phyloP scores from a whole-genome alignment of 2,113 vertebrate species.

The Corythaeola cristata region DNA sequence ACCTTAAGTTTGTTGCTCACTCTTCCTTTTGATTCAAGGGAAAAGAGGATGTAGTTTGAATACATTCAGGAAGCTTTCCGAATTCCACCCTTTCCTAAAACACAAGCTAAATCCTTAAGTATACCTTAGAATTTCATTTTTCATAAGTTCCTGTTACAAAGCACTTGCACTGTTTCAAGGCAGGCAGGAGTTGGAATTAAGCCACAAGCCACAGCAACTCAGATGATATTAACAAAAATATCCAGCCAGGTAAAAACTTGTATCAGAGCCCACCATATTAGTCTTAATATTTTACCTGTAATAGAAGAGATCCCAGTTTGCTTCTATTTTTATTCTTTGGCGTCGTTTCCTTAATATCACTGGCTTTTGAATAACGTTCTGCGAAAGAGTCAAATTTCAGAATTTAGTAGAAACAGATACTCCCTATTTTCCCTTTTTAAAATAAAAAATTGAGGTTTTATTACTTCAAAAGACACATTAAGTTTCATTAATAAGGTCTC shows the following conservation, averaged over 20 bases:
- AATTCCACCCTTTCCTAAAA: background rate
- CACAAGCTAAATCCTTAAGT: background rate
- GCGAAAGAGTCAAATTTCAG: slow-evolving; percentile 38
- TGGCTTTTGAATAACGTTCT: slow-evolving; percentile 96
- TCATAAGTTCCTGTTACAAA: background rate
- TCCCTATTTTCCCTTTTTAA: background rate
- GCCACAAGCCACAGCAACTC: background rate
- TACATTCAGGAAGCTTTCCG: background rate
- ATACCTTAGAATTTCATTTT: background rate
- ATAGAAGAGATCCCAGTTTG: slow-evolving; percentile 99
- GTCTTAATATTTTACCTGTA: slow-evolving; percentile 82
- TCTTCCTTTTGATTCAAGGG: background rate
- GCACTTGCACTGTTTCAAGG: background rate
- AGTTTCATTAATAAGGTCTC: background rate
- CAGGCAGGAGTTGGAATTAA: background rate
- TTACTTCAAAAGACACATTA: background rate
- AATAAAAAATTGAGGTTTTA: background rate
- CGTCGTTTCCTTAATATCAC: slow-evolving; percentile 95
- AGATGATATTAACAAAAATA: background rate
- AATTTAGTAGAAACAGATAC: background rate
- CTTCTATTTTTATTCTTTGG: slow-evolving; percentile 97
- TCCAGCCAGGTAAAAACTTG: background rate
- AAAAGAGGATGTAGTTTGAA: background rate
- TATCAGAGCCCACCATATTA: background rate
- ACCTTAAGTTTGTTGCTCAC: background rate